A percentile compares a stretch with the other conserved stretches of the same genome.
Conservation (phyloP, 92 coral and sea anemone genomes). For the Anthopleura xanthogrammica region DNA sequence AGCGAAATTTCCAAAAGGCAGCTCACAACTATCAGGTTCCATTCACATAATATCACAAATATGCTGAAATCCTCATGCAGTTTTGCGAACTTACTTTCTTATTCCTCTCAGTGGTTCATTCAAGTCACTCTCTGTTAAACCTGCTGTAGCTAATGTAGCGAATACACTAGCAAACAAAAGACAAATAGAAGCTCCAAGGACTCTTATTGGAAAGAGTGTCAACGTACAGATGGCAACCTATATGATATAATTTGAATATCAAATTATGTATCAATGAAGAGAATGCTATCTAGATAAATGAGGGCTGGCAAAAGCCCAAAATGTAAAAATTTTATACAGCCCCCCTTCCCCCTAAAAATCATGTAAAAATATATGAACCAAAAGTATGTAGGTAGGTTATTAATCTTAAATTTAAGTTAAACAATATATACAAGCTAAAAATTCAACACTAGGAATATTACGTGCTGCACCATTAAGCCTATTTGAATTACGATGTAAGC, state of each 20-base stretch:
- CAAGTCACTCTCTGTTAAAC: slow-evolving; percentile 53
- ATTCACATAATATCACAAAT: too few relatives aligned
- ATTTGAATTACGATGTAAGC: not conserved
- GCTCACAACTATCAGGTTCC: too few relatives aligned
- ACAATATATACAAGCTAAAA: not conserved
- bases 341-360: too few relatives aligned
- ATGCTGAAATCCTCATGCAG: not conserved
- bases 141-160: slow-evolving; percentile 55
- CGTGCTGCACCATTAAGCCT: not conserved
- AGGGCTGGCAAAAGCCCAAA: too few relatives aligned
- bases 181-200: slow-evolving; percentile 48
- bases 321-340: too few relatives aligned
- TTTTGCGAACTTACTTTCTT: slow-evolving; percentile 46
- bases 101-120: slow-evolving; percentile 55
- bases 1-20: too few relatives aligned
- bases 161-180: slow-evolving; percentile 69
- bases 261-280: too few relatives aligned
- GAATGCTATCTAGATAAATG: too few relatives aligned
- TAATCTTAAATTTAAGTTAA: too few relatives aligned
- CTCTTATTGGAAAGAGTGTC: slow-evolving; percentile 68
- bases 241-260: not conserved
- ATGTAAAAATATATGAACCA: too few relatives aligned
- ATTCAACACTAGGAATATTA: too few relatives aligned
- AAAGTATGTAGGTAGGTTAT: too few relatives aligned
- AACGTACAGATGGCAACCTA: slow-evolving; percentile 68